Conservation (phyloP, 2,888 invertebrate species). For the Drosophila hamatofila region DNA sequence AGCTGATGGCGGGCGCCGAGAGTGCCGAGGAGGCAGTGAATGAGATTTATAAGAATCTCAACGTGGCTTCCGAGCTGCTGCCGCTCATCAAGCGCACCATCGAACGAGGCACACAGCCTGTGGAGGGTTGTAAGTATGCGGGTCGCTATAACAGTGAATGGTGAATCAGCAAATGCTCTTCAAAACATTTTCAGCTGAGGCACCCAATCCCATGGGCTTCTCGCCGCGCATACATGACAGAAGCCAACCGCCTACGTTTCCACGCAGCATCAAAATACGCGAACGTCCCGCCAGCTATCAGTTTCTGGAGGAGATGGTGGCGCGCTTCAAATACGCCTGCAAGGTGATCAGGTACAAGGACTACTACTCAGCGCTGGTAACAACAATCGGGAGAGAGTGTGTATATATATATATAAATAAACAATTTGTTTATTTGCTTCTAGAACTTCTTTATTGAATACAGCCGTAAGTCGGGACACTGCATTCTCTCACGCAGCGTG, state of each 20-base stretch:
- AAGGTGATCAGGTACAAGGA: slow-evolving; percentile 92
- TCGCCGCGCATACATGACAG: slow-evolving; percentile 98
- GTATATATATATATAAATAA: neutral
- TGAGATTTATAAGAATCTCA: slow-evolving; percentile 93
- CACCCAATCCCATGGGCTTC: slow-evolving; percentile 95
- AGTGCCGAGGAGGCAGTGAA: slow-evolving; percentile 87
- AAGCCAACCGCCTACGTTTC: slow-evolving; percentile 98
- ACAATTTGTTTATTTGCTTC: neutral
- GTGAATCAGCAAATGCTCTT: neutral
- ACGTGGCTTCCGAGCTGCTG: slow-evolving; percentile 93
- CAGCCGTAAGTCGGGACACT: slow-evolving; percentile 93
- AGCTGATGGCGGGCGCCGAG: slow-evolving; percentile 85
- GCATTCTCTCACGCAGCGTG: slow-evolving; percentile 96
- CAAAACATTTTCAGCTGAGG: slow-evolving; percentile 85
- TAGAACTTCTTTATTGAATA: slow-evolving; percentile 97
- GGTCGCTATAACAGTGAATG: neutral
- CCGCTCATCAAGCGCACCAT: slow-evolving; percentile 92
- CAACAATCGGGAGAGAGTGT: neutral
- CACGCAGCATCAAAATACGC: slow-evolving; percentile 97
- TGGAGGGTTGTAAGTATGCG: slow-evolving; percentile 81
- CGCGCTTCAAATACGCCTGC: slow-evolving; percentile 92
- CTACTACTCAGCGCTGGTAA: slow-evolving; percentile 93
- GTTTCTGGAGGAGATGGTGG: slow-evolving; percentile 93
- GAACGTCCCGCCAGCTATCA: slow-evolving; percentile 88
- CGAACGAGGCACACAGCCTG: slow-evolving; percentile 90